phyloP scores from a whole-genome alignment of 2,113 vertebrate species.

The Lethenteron camtschaticum region DNA sequence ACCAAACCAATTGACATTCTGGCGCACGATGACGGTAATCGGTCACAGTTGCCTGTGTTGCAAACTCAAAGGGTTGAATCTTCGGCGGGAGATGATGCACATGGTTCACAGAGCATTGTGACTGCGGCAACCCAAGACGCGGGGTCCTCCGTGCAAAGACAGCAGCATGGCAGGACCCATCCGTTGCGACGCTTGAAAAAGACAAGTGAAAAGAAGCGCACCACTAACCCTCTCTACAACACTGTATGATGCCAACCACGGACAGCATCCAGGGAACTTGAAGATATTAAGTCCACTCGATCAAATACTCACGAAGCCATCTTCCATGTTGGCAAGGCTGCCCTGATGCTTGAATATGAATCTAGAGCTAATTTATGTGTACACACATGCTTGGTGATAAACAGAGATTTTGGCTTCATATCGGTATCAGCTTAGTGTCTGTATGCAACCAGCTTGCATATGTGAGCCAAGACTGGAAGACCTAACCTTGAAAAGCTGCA shows the following conservation, averaged over 20 bases:
- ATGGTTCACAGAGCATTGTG: conserved; percentile 12
- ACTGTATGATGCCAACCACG: conserved; percentile 47
- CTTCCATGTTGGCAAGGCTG: too few species aligned
- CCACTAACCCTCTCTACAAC: conserved; percentile 54
- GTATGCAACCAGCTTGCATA: too few species aligned
- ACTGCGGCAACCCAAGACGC: conserved; percentile 16
- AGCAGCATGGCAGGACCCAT: conserved; percentile 49
- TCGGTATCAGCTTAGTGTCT: too few species aligned
- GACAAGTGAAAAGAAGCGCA: conserved; percentile 50
- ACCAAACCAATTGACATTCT: not conserved
- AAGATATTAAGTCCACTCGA: too few species aligned
- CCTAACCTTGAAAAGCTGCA: too few species aligned
- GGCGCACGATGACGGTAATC: not conserved
- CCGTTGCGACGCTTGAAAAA: conserved; percentile 42
- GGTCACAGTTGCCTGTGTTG: not conserved
- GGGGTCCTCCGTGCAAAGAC: conserved; percentile 9
- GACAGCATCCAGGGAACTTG: too few species aligned
- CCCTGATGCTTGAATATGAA: too few species aligned
- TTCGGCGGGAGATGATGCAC: conserved; percentile 7
- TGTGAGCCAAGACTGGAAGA: too few species aligned
- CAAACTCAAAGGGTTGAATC: not conserved
- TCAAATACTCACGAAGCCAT: too few species aligned
- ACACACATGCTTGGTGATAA: too few species aligned
- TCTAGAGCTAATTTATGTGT: too few species aligned
- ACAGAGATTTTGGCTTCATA: too few species aligned